Conservation (phyloP, 2,797 vertebrate species). For the Anguilla marmorata region DNA sequence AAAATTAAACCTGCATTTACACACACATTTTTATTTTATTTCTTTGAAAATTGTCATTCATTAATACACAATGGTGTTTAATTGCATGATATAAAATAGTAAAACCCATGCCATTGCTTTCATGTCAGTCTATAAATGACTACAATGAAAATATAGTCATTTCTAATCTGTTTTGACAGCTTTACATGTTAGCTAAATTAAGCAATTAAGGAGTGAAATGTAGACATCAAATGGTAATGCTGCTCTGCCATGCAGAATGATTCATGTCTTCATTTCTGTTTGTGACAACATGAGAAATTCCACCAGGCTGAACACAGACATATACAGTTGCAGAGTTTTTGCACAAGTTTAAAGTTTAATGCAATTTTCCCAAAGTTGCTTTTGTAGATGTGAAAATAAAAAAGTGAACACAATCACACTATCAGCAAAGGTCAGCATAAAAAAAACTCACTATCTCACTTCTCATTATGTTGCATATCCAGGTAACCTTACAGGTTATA, state of each 20-base stretch:
- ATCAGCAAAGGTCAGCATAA: neutral
- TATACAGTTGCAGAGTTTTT: neutral
- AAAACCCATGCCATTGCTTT: neutral
- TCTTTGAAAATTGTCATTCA: neutral
- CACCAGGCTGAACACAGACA: neutral
- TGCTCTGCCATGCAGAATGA: neutral
- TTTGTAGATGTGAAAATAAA: neutral
- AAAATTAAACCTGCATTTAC: too few species aligned
- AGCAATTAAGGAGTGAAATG: neutral
- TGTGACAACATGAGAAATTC: neutral
- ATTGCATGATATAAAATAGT: neutral
- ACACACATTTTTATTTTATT: too few species aligned
- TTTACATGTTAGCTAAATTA: neutral
- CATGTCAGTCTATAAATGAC: neutral
- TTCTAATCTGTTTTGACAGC: constrained; percentile 10
- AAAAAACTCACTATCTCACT: neutral
- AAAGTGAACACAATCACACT: neutral
- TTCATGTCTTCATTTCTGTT: neutral
- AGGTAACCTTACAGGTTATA: neutral
- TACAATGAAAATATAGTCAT: neutral
- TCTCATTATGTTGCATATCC: neutral
- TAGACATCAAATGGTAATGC: neutral
- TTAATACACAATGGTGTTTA: neutral
- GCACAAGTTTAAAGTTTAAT: neutral
- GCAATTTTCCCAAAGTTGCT: neutral